A percentile compares a stretch with the other conserved stretches of the same genome.
These are phyloP conservation scores for Apis mellifera DNA, from an alignment of 1,140 invertebrate genomes.

Conservation along the genomic window Amel_HAv3.1 CM009934.2:5786501-5787000, in stretches of 20 bases:
- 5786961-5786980: not conserved
- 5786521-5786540: too few relatives aligned
- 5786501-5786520: too few relatives aligned
- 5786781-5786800: constrained; percentile 70
- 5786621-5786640: not conserved
- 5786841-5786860: constrained; percentile 69
- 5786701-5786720: constrained; percentile 83
- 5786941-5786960: too few relatives aligned
- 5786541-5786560: too few relatives aligned
- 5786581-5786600: not conserved
- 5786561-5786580: too few relatives aligned
- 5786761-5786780: constrained; percentile 83
- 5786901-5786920: too few relatives aligned
- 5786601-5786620: not conserved
- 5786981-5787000: not conserved
- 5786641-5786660: constrained; percentile 87
- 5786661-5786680: constrained; percentile 84
- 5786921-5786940: too few relatives aligned
- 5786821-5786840: constrained; percentile 73
- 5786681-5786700: constrained; percentile 85
- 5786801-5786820: constrained; percentile 70
- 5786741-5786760: constrained; percentile 84
- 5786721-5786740: constrained; percentile 84
- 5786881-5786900: constrained; percentile 72
- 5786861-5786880: constrained; percentile 74